A percentile compares a stretch with the other conserved stretches of the same genome.
Evolutionary conservation across 1,140 invertebrate genomes (phyloP).

Genomic region (Eumeta japonica): DNA sequence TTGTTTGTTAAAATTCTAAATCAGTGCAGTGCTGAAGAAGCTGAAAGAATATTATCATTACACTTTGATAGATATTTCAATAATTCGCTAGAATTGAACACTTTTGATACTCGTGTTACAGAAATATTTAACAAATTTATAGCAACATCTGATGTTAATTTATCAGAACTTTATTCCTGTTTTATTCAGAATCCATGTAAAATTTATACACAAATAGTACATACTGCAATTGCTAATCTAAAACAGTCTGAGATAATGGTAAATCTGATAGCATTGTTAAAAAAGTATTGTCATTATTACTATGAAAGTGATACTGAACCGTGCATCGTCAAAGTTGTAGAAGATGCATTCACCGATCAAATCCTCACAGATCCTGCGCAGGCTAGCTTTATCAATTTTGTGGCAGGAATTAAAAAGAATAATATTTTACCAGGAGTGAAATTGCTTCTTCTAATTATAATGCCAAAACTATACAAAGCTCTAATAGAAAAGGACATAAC

Average conservation of each 20-base stretch:
- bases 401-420: constrained; percentile 21
- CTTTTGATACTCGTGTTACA: constrained; percentile 23
- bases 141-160: constrained; percentile 18
- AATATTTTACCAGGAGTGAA: constrained; percentile 25
- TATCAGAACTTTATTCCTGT: constrained; percentile 26
- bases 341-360: constrained; percentile 19
- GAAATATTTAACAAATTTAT: constrained; percentile 44
- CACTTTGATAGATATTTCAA: constrained; percentile 28
- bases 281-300: constrained; percentile 32
- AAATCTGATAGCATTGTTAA: constrained; percentile 26
- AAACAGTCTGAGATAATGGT: constrained; percentile 34
- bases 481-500: constrained; percentile 24
- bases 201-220: constrained; percentile 32
- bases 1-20: constrained; percentile 29
- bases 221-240: constrained; percentile 29
- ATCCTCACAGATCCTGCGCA: constrained; percentile 21
- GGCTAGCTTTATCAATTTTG: constrained; percentile 31
- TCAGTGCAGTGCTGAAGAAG: constrained; percentile 16
- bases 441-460: constrained; percentile 34
- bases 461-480: constrained; percentile 35
- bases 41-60: constrained; percentile 24
- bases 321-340: constrained; percentile 22
- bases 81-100: constrained; percentile 20
- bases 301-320: constrained; percentile 35
- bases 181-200: constrained; percentile 38